Conservation (phyloP, 2,888 invertebrate genomes). For the Priocnemis perturbator region DNA sequence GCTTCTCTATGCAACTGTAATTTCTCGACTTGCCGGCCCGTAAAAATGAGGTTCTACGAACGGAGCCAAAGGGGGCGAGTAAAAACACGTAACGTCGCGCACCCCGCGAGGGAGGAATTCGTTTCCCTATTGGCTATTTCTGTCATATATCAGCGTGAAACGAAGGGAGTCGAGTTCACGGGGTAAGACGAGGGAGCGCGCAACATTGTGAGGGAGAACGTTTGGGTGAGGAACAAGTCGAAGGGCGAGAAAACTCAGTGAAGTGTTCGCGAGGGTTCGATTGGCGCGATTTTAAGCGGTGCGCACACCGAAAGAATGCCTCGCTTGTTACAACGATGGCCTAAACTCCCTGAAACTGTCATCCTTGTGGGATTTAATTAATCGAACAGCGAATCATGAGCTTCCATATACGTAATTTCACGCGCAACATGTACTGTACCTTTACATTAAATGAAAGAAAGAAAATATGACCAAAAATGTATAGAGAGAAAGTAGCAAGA, state of each 20-base stretch:
- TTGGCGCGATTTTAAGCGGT: constrained; percentile 22
- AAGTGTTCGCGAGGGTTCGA: constrained; percentile 22
- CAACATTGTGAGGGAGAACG: constrained; percentile 40
- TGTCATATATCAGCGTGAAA: constrained; percentile 43
- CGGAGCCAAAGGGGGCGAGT: neutral
- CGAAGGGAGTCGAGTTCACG: constrained; percentile 34
- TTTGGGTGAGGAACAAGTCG: constrained; percentile 41
- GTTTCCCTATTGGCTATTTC: constrained; percentile 51
- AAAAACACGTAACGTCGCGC: constrained; percentile 1
- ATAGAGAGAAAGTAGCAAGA: too few species aligned
- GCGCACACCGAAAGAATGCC: too few species aligned
- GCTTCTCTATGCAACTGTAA: neutral
- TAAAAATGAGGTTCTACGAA: neutral
- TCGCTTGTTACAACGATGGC: too few species aligned
- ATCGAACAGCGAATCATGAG: too few species aligned
- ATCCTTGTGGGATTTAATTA: too few species aligned
- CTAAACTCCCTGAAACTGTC: too few species aligned
- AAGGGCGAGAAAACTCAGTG: constrained; percentile 40
- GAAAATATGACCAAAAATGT: too few species aligned
- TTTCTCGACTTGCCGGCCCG: constrained; percentile 5
- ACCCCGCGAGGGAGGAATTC: constrained; percentile 23
- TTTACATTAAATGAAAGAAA: too few species aligned
- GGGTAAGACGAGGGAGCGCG: constrained; percentile 40
- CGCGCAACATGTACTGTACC: too few species aligned
- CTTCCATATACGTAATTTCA: too few species aligned